Base-by-base conservation (phyloP, 2,888 invertebrate genomes). In the Julus scandinavius region DNA sequence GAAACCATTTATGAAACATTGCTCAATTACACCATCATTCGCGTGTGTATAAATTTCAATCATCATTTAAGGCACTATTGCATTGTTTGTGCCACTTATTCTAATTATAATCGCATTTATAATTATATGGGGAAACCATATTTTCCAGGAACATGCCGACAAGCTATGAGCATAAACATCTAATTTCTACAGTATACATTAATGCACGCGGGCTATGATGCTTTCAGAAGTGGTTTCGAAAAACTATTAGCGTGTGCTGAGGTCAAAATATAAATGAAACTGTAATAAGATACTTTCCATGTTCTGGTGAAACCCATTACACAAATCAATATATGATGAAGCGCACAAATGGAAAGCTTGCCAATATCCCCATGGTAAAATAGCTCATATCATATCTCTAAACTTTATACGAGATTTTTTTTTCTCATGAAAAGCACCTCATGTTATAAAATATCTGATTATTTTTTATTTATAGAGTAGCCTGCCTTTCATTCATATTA, bases 231-330 rank as follows among this genome's bases (percentile, higher is more conserved):
- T 17, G 17, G n/a, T n/a, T 63, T 63, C n/a, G 58, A n/a, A 17
- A 63, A n/a, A 63, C 58, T 63, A n/a, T 63, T 63, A 63, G n/a
- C 58, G 17, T n/a, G 5, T 63, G n/a, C 58, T n/a, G 58, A 63
- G 58, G 58, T n/a, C n/a, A 63, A 63, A 63, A n/a, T n/a, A n/a
- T 63, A 63, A n/a, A n/a, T n/a, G 54, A 54, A 54, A 54, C 54
- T 54, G 54, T 54, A 54, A 54, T 54, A 54, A 54, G 54, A 54
- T 2, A 13, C 45, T 63, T 63, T 17, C n/a, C 17, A 63, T 63
- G 58, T n/a, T n/a, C 0, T n/a, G 17, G 54, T 54, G 54, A 63
- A 63, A 63, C 58, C 58, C 58, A 63, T 63, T 63, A 63, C n/a
- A 63, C 58, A 63, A 63, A 63, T 63, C 58, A n/a, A 63, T 63